Base-by-base conservation (phyloP, 2,797 vertebrate species). In the Falco cherrug region DNA sequence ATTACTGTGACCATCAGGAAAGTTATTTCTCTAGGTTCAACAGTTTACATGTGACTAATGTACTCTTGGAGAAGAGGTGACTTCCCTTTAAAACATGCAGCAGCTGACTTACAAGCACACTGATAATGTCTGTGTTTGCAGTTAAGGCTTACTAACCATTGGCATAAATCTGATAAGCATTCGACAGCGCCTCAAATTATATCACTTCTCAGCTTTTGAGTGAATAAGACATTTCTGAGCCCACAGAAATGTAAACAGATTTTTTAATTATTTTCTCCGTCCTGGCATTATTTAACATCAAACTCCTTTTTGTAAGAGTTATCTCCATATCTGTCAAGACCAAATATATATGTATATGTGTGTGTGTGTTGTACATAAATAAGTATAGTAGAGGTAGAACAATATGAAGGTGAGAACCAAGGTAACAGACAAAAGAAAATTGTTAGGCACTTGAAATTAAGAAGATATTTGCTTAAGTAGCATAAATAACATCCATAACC, bases 1-100 rank as follows among this genome's bases (percentile, higher is more conserved):
- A 35, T 81, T 71, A 8, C 75, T 94, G 87, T 75, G 94, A 89
- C 68, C 71, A 43, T 69, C 57, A 59, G 87, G 82, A n/a, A 95
- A 93, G 89, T 89, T 87, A 48, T 87, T 95, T 70, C 87, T 80
- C 61, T 61, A 48, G 84, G 94, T 91, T 95, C 87, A 93, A 74
- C 84, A 95, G 71, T 75, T 94, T 89, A 31, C 59, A 24, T 54
- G 85, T 94, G 89, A 87, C 75, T 89, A 24, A 85, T 77, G 82
- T 50, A 31, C 41, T 78, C 60, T 35, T 28, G 20, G 82, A 89
- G 91, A 47, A 89, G 85, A 93, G 69, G 73, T 75, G 91, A 63
- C 57, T 71, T 88, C 83, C 35, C 79, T 84, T 10, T 35, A 20
- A 50, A 81, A 74, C 69, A 18, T 10, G n/a, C 41, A 84, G 74